Conservation (phyloP, 2,888 invertebrate species). For the Oligia latruncula region DNA sequence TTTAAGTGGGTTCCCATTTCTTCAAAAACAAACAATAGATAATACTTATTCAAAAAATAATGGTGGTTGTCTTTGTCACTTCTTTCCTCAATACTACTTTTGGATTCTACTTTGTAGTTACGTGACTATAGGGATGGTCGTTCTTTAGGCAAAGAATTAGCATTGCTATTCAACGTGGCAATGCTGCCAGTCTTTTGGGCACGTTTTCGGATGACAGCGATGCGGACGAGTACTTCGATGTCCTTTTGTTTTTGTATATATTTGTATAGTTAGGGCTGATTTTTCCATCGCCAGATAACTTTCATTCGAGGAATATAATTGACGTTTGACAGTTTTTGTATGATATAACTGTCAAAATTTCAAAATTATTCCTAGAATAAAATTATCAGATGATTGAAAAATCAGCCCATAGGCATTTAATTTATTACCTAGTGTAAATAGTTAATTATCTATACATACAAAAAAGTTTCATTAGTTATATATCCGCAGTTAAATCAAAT, state of each 20-base stretch:
- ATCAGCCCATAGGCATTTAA: not conserved
- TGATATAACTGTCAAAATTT: no score
- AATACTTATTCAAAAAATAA: not conserved
- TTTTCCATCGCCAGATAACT: no score
- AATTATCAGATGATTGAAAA: no score
- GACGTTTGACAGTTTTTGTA: no score
- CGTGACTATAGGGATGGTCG: not conserved
- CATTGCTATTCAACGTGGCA: not conserved
- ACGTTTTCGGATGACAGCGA: not conserved
- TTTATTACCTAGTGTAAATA: not conserved
- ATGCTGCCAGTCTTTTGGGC: not conserved
- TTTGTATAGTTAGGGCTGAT: not conserved
- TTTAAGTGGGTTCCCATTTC: not conserved
- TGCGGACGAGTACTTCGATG: not conserved
- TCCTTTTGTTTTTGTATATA: not conserved
- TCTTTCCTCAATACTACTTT: not conserved
- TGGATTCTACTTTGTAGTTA: fast-evolving
- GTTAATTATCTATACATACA: not conserved
- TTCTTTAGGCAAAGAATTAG: not conserved
- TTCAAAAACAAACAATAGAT: not conserved
- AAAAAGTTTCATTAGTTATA: not conserved
- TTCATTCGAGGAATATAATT: no score
- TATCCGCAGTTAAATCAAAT: not conserved
- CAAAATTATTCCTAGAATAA: no score
- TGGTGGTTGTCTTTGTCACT: not conserved